Conservation (phyloP, 2,113 vertebrate species). For the Vulpes lagopus region DNA sequence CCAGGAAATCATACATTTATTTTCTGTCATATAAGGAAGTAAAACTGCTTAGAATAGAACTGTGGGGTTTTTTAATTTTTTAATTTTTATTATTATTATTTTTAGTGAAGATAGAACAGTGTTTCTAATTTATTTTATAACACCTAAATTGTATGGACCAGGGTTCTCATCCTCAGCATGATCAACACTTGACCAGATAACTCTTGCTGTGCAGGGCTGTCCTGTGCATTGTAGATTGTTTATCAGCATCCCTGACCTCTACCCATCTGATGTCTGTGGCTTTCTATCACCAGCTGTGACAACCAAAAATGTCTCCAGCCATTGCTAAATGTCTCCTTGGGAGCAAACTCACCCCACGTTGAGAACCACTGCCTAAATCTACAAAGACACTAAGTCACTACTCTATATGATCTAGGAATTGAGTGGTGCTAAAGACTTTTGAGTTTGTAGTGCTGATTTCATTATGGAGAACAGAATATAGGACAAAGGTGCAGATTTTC, state of each 20-base stretch:
- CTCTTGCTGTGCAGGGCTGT: not conserved
- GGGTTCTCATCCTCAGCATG: not conserved
- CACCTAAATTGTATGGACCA: rapidly evolving
- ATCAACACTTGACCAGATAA: rapidly evolving
- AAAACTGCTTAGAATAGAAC: not conserved
- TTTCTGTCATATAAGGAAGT: not conserved
- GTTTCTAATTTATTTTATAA: not conserved
- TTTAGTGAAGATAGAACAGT: too few species aligned
- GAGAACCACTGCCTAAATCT: too few species aligned
- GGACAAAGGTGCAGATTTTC: not conserved
- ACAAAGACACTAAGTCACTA: too few species aligned
- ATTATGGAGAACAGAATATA: rapidly evolving
- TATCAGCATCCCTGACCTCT: too few species aligned
- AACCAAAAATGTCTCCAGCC: not conserved
- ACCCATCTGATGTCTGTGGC: not conserved
- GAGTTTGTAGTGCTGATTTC: not conserved
- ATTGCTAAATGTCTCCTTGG: not conserved
- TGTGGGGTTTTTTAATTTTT: too few species aligned
- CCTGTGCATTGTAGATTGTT: rapidly evolving
- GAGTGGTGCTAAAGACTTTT: not conserved
- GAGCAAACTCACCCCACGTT: rapidly evolving
- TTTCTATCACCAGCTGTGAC: not conserved
- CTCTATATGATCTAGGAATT: rapidly evolving
- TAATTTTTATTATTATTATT: too few species aligned
- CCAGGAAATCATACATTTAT: not conserved